Percentiles rank a stretch among this genome's conserved stretches.
phyloP scores from a whole-genome alignment of 1,140 invertebrate species.

The Eueides isabella region DNA sequence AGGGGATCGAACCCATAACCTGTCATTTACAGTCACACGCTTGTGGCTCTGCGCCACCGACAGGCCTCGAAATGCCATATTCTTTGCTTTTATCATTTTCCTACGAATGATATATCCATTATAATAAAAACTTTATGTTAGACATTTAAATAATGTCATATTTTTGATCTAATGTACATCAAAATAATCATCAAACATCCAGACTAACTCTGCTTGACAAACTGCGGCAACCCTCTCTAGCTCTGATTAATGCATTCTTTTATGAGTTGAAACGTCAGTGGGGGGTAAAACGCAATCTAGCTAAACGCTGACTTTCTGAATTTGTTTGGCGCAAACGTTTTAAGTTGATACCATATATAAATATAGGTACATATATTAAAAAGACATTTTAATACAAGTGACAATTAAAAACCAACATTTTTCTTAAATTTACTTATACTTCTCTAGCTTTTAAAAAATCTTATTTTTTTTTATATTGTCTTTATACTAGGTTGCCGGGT shows the following conservation, averaged over 20 bases:
- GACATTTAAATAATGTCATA: neutral
- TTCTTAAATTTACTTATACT: too few species aligned
- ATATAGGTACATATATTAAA: neutral
- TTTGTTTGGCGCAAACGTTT: slow-evolving; percentile 31
- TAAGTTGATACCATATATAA: slow-evolving; percentile 6
- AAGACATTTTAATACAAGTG: neutral
- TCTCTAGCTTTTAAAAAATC: too few species aligned
- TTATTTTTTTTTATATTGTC: too few species aligned
- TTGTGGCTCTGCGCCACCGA: too few species aligned
- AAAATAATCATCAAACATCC: slow-evolving; percentile 26
- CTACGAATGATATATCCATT: too few species aligned
- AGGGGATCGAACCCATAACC: too few species aligned
- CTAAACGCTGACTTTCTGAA: slow-evolving; percentile 42
- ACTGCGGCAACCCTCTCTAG: slow-evolving; percentile 46
- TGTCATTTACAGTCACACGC: too few species aligned
- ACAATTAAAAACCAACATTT: neutral
- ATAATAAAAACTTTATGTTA: neutral
- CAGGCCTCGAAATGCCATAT: too few species aligned
- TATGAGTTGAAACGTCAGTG: slow-evolving; percentile 55
- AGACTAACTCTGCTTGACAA: slow-evolving; percentile 47
- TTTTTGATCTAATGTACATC: slow-evolving; percentile 13
- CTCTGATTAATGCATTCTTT: slow-evolving; percentile 62
- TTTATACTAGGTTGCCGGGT: too few species aligned
- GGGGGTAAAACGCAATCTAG: slow-evolving; percentile 55
- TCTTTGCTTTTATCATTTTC: too few species aligned